Conservation (phyloP, 2,888 invertebrate genomes). For the Drosophila histrio region DNA sequence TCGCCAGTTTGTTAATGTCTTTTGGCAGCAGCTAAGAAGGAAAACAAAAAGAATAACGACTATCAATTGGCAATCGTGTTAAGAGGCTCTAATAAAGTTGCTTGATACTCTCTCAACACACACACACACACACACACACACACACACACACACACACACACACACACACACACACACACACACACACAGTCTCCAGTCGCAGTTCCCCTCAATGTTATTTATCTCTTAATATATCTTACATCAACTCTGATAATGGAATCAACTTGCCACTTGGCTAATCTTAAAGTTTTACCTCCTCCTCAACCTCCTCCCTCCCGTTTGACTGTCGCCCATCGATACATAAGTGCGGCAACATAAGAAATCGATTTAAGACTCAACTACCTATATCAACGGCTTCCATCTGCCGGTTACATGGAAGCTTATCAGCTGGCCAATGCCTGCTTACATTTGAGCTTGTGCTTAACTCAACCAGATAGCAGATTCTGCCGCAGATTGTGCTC, state of each 20-base stretch:
- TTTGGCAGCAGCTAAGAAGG: slow-evolving; percentile 64
- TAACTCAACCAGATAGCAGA: slow-evolving; percentile 66
- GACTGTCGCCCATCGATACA: slow-evolving; percentile 25
- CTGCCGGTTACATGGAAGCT: slow-evolving; percentile 65
- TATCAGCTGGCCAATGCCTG: slow-evolving; percentile 63
- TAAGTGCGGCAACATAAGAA: slow-evolving; percentile 71
- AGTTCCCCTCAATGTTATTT: slow-evolving; percentile 66
- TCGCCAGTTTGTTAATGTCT: slow-evolving; percentile 74
- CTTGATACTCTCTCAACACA: slow-evolving; percentile 25
- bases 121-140: neutral
- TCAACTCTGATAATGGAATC: slow-evolving; percentile 74
- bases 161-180: neutral
- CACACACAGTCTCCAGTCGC: neutral
- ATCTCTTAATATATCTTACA: slow-evolving; percentile 74
- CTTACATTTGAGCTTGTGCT: slow-evolving; percentile 68
- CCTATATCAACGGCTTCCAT: slow-evolving; percentile 44
- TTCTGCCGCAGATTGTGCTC: slow-evolving; percentile 43
- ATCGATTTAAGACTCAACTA: slow-evolving; percentile 65
- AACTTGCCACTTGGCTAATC: slow-evolving; percentile 76
- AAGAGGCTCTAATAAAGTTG: slow-evolving; percentile 76
- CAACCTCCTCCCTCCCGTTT: no score
- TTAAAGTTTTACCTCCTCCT: slow-evolving; percentile 32
- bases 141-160: slow-evolving; percentile 3
- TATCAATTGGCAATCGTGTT: slow-evolving; percentile 74
- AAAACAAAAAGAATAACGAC: slow-evolving; percentile 10